Evolutionary conservation across 2,113 vertebrate species (phyloP), one percentile per base, ranked within the genome.

Genomic region (Trematomus loennbergii): DNA sequence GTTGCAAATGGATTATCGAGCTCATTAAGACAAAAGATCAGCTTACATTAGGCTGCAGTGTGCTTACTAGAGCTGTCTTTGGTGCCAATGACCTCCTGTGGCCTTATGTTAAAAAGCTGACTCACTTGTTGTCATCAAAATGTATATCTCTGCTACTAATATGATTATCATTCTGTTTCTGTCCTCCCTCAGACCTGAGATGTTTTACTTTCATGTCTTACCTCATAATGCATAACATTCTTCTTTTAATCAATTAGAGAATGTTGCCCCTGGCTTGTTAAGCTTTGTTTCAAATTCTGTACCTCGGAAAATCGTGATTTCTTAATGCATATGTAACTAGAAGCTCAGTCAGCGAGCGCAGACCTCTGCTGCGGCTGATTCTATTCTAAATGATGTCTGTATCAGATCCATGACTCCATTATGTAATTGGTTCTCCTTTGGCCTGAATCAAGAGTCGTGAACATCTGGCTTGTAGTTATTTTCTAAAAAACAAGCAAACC

Each of bases 21-120:
- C 17, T 63, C 7, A 22, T 29, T 18, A 8, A 5, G 40, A 45
- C 12, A 29, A 29, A 57, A 40, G 17, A 61, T 3, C 43, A 46
- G 75, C 9, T 46, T 54, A 18, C 33, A 58, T 72, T 25, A 36
- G 50, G 22, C 65, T 6, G 29, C 52, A 55, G 17, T 69, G 36
- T 25, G 22, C 17, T 46, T 52, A 36, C 45, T 69, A 5, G 62
- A 65, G 59, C 8, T 33, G 0, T 61, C 3, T 29, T 76, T 82
- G 69, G 82, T 88, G 86, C 85, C 85, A 86, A 54, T 77, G 76
- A 88, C 86, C 86, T 87, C 48, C 75, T 86, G 86, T 88, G 89
- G 53, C 89, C 87, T 92, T 87, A 29, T 78, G 58, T 40, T 12
- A 66, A 79, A 67, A 9, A 65, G 12, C 60, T 43, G 0, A 53